Base-by-base conservation (phyloP, 2,797 vertebrate genomes). In the Cetoscarus ocellatus region DNA sequence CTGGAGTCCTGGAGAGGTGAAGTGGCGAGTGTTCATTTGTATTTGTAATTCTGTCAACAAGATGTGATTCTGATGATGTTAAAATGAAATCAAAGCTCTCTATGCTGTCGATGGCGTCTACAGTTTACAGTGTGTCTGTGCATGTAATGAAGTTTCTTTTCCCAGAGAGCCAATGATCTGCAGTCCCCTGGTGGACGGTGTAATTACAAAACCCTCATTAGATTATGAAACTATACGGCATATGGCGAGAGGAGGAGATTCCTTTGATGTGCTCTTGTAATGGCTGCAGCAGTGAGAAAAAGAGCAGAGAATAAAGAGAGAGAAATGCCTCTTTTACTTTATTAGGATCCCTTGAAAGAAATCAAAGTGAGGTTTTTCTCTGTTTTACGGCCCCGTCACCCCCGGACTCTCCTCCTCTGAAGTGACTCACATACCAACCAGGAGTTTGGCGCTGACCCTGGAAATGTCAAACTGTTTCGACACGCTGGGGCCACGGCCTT, bases 191-290 rank as follows among this genome's bases (percentile, higher is more conserved):
- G n/a, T n/a, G n/a, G n/a, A n/a, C n/a, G n/a, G n/a, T n/a, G 82
- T 90, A 90, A 92, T 92, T 92, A 91, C 81, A 86, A 89, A 90
- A 87, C 80, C 87, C 83, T 90, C 88, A 89, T 89, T 90, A 90
- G 85, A 80, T 92, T 90, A 91, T 85, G 83, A 90, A 88, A 86
- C 82, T 83, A 70, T 76, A 82, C 71, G 70, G 84, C 84, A 86
- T 87, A 85, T 87, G 88, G 90, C 61, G 77, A 82, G 86, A 85
- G 80, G 76, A 77, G 79, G 65, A 73, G 78, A 77, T 80, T 75
- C 67, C 68, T 91, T 90, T 89, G 75, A 91, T 88, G 86, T 88
- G 52, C 74, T 86, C 58, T 78, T 88, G 77, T 89, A 91, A 89
- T 83, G 85, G 86, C 77, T 79, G 79, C 70, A 79, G 75, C 66